Evolutionary conservation across 2,113 vertebrate genomes (phyloP).

Genomic region (Nothoprocta perdicaria): DNA sequence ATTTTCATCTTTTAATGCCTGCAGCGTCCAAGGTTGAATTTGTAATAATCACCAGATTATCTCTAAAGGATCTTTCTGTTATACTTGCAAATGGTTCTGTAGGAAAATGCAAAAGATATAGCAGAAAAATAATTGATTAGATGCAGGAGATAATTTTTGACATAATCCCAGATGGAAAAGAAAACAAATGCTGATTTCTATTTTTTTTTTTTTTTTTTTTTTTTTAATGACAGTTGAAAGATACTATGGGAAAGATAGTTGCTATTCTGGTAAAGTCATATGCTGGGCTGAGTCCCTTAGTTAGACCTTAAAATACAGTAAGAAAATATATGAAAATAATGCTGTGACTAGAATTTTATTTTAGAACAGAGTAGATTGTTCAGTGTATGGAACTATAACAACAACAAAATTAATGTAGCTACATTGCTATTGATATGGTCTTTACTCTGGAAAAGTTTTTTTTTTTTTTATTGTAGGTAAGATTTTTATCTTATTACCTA

Average conservation of each 20-base stretch:
- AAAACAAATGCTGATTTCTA: conserved; percentile 61
- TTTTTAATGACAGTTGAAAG: conserved; percentile 51
- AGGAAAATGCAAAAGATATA: conserved; percentile 74
- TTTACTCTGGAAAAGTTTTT: background rate
- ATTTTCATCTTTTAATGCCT: conserved; percentile 83
- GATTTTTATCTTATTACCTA: background rate
- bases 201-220: conserved; percentile 27
- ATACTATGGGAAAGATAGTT: background rate
- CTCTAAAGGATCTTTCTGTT: conserved; percentile 77
- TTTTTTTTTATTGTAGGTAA: background rate
- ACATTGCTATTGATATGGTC: background rate
- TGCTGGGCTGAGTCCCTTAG: background rate
- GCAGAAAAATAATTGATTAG: conserved; percentile 75
- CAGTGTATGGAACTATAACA: background rate
- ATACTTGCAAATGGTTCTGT: conserved; percentile 79
- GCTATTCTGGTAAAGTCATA: background rate
- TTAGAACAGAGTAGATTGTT: background rate
- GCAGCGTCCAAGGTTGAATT: conserved; percentile 66
- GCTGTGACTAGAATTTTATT: background rate
- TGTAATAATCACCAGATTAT: conserved; percentile 82
- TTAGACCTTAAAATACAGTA: background rate
- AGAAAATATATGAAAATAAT: conserved; percentile 1
- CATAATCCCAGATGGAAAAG: conserved; percentile 76
- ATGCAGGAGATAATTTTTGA: conserved; percentile 69
- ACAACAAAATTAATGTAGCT: background rate